Base-by-base conservation (phyloP, 2,888 invertebrate species). In the Agonum fuliginosum region DNA sequence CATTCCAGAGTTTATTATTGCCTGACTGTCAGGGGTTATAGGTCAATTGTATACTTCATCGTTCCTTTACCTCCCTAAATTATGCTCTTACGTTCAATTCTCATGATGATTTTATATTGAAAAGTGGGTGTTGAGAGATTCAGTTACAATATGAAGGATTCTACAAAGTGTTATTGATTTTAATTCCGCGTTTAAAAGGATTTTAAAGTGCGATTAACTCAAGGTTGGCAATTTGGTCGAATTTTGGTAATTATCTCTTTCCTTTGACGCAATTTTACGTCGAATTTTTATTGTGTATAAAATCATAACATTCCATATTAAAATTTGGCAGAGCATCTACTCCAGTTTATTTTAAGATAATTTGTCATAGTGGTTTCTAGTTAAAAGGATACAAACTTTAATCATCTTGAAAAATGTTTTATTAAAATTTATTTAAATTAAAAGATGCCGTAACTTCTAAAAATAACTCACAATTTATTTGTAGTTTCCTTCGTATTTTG, bases 1-100 rank as follows among this genome's bases (percentile, higher is more conserved):
- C 75, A 75, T 75, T 75, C 48, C 48, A 34, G 48, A 22, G 51
- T 67, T 73, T 43, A 73, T 73, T 62, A 74, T 22, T 19, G 27
- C 10, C 3, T 24, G n/a, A 22, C 24, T 62, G 48, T 43, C 65
- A 48, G 48, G 34, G 67, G 67, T 67, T 75, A 75, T 75, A 75
- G 65, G 75, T 75, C 75, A 75, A 75, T 43, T 41, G 22, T 37
- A 62, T 22, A 24, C 73, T 41, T 41, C 67, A 20, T 19, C 41
- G 37, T 67, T 67, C 27, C 37, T 67, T 67, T 62, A 62, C 58
- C 58, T 62, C 17, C 54, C 54, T 24, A 54, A 54, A 10, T 54
- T 3, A 22, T 14, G 17, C 24, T 27, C 54, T 1, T 27, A 24
- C 54, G 24, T 17, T n/a, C 27, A 54, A 24, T 54, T 46, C 6